Conservation (phyloP, 2,113 vertebrate genomes). For the Microcebus lehilahytsara region DNA sequence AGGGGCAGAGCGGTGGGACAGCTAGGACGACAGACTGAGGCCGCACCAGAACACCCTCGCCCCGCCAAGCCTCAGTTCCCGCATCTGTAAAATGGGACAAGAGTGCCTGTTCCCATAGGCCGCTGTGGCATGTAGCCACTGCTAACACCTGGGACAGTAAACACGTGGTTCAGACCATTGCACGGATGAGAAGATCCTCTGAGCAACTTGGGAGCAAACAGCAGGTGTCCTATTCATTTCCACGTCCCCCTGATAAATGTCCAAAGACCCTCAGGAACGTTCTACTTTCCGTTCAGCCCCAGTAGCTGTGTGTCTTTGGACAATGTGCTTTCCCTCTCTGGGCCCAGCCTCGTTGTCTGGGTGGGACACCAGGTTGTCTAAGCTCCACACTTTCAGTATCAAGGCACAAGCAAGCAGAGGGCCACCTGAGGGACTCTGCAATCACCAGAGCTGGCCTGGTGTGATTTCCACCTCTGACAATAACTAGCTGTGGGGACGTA, state of each 20-base stretch:
- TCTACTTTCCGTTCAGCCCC: background rate
- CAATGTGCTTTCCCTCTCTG: background rate
- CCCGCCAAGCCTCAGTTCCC: background rate
- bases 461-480: background rate
- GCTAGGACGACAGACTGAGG: background rate
- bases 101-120: background rate
- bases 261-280: background rate
- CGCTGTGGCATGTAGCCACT: fast-evolving
- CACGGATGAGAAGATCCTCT: background rate
- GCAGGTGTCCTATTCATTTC: background rate
- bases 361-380: background rate
- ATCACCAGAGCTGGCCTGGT: background rate
- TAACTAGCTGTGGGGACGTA: background rate
- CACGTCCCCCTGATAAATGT: background rate
- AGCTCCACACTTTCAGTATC: background rate
- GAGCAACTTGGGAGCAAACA: background rate
- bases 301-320: background rate
- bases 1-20: background rate
- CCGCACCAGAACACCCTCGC: background rate
- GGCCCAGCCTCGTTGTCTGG: background rate
- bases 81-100: background rate
- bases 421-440: background rate
- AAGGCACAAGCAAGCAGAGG: background rate
- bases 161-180: too few relatives aligned
- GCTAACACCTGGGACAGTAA: background rate